Evolutionary conservation across 2,113 vertebrate genomes (phyloP).

Genomic region (Zosterops hypoxanthus): DNA sequence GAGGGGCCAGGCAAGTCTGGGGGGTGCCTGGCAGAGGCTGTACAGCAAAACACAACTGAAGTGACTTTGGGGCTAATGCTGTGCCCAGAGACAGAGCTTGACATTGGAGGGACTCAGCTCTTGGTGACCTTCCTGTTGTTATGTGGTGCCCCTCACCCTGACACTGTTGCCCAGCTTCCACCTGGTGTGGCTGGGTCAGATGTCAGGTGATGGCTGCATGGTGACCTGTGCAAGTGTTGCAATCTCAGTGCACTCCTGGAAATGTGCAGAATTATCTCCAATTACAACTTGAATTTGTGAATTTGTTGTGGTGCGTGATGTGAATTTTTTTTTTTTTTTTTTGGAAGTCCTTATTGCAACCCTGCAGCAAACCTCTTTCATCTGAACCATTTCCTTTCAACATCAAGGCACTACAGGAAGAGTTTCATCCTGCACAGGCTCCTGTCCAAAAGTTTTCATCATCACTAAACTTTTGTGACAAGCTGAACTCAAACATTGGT

Average conservation of each 20-base stretch:
- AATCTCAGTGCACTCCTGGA: neutral
- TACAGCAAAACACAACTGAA: neutral
- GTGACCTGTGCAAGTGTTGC: neutral
- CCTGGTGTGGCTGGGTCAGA: neutral
- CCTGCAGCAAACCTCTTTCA: neutral
- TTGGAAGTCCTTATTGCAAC: neutral
- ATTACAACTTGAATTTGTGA: neutral
- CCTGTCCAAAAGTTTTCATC: neutral
- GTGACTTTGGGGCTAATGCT: neutral
- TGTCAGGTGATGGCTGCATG: neutral
- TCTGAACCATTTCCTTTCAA: neutral
- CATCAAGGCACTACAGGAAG: neutral
- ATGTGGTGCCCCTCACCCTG: rapidly evolving
- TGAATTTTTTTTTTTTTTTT: no score
- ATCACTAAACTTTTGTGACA: neutral
- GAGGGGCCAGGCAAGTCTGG: neutral
- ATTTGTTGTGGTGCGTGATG: neutral
- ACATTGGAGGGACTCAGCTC: rapidly evolving
- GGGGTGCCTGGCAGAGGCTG: neutral
- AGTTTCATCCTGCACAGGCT: neutral
- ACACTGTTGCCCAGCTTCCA: neutral
- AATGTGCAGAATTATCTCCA: neutral
- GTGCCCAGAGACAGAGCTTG: neutral
- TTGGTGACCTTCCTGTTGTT: neutral
- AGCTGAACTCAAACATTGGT: neutral